These are phyloP conservation scores for Epicampocera succincta DNA, from an alignment of 2,888 invertebrate genomes.

Conservation along the genomic window DNA sequence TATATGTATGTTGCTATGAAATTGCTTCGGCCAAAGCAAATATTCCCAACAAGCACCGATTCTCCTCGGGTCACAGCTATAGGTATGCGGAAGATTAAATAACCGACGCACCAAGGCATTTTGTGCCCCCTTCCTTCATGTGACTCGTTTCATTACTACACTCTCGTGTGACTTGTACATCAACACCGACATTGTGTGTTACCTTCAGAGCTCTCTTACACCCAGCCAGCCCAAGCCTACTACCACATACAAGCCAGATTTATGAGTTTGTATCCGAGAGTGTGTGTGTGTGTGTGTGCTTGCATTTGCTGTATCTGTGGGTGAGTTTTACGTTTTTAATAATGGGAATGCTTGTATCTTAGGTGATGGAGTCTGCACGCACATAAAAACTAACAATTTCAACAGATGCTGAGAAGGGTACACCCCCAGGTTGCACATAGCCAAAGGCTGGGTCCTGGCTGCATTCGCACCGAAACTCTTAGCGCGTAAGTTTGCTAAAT, in stretches of 20 bases:
- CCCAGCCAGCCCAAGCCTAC: slow-evolving; percentile 40
- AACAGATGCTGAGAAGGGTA: slow-evolving; percentile 81
- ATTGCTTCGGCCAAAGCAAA: slow-evolving; percentile 68
- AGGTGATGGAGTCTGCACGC: slow-evolving; percentile 67
- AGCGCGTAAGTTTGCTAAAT: slow-evolving; percentile 80
- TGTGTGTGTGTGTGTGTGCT: slow-evolving; percentile 25
- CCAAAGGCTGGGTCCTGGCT: slow-evolving; percentile 82
- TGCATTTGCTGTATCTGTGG: slow-evolving; percentile 24
- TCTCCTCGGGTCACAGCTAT: slow-evolving; percentile 75
- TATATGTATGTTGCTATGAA: not conserved
- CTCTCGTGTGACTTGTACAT: slow-evolving; percentile 16
- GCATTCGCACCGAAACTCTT: slow-evolving; percentile 81
- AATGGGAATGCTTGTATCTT: slow-evolving; percentile 63
- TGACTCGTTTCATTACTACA: slow-evolving; percentile 6
- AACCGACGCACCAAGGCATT: slow-evolving; percentile 70
- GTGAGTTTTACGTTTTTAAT: slow-evolving; percentile 42
- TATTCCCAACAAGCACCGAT: slow-evolving; percentile 63
- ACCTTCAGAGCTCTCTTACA: slow-evolving; percentile 53
- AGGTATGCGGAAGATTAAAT: slow-evolving; percentile 74
- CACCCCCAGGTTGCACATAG: slow-evolving; percentile 82
- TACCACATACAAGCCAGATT: slow-evolving; percentile 31
- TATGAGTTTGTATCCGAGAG: slow-evolving; percentile 24
- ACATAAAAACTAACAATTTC: slow-evolving; percentile 67
- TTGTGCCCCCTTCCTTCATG: slow-evolving; percentile 47
- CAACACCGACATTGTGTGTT: slow-evolving; percentile 12